Base-by-base conservation (phyloP, 2,888 invertebrate genomes). In the Aromia moschata region DNA sequence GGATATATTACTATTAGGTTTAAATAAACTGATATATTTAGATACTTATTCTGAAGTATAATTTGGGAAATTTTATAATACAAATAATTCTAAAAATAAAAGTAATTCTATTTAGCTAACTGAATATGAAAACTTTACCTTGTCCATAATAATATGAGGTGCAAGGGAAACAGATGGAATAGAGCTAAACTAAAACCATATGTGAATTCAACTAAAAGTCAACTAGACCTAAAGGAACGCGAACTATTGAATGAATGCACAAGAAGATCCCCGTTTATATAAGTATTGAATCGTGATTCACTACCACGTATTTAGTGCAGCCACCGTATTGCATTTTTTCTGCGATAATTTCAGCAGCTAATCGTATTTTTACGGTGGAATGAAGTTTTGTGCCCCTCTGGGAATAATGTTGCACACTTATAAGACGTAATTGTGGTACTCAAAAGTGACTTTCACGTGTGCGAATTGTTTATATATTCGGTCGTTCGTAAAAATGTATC, bases 231-330 rank as follows among this genome's bases (percentile, higher is more conserved):
- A 58, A 60, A 62, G 63, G 59, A 64, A 66, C 67, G 67, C 61
- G 59, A 69, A 70, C 65, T 64, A 65, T 69, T 74, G 78, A 79
- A 77, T 79, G 79, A 77, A 75, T 70, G 64, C 68, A 55, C 54
- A 55, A n/a, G 64, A 67, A 70, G 72, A 73, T 33, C 44, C 52
- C 2, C 56, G 58, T 75, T 78, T 80, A 77, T 80, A 80, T 80
- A 80, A 73, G 65, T 70, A 77, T 73, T 69, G 70, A 70, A 74
- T 76, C 80, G 80, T 80, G 80, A 80, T 80, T 77, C 77, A 76
- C 72, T 71, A 70, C 72, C 75, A 75, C 78, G 77, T 75, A 79
- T 77, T 77, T 76, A 74, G 78, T 77, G 70, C 77, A 76, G 66
- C 70, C 72, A 70, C 70, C 71, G 73, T 71, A 74, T 73, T 66